Evolutionary conservation across 2,888 invertebrate species (phyloP).

Genomic region (Tenthredo distinguenda): DNA sequence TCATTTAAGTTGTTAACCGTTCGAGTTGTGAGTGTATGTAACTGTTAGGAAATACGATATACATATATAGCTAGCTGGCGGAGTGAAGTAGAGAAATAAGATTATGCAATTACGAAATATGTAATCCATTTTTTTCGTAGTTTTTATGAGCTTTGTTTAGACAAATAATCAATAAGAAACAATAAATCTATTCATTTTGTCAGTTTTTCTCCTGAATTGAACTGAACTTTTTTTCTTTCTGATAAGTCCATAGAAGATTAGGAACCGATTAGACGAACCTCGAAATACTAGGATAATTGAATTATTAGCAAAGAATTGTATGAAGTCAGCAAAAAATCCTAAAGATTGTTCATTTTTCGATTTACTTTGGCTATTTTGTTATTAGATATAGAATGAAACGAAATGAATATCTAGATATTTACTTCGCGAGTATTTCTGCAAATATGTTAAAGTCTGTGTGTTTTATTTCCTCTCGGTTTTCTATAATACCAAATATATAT

Average conservation of each 20-base stretch:
- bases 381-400: not conserved
- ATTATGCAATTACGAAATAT: conserved; percentile 1
- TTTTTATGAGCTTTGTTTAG: not conserved
- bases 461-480: not conserved
- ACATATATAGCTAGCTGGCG: not conserved
- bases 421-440: not conserved
- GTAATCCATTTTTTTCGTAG: not conserved
- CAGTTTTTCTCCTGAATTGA: not conserved
- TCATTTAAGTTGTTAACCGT: not conserved
- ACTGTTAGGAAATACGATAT: conserved; percentile 16
- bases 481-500: not conserved
- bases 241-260: not conserved
- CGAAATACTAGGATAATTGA: not conserved
- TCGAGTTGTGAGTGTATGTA: not conserved
- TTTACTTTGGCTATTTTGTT: too few relatives aligned
- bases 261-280: too few relatives aligned
- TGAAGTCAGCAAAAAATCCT: not conserved
- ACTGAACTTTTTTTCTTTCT: not conserved
- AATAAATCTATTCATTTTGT: not conserved
- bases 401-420: not conserved
- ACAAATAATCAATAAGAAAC: not conserved
- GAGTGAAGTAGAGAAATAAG: not conserved
- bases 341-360: too few relatives aligned
- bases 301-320: not conserved
- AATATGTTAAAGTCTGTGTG: not conserved